Evolutionary conservation across 2,797 vertebrate genomes (phyloP).

Genomic region (Halcyon smyrnensis): DNA sequence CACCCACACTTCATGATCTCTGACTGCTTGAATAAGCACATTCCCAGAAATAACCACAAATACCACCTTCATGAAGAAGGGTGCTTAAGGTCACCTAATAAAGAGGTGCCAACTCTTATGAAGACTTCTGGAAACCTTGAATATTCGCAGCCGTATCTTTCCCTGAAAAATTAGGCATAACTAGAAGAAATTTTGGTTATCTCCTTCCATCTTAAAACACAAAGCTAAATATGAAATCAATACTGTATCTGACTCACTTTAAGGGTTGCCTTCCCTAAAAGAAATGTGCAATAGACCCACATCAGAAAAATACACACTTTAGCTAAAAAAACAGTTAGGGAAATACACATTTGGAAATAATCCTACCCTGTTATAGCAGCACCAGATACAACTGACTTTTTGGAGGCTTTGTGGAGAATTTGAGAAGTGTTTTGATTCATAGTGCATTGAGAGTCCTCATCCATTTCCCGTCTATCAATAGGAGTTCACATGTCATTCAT

Average conservation of each 20-base stretch:
- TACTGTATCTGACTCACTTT: background rate
- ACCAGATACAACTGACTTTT: background rate
- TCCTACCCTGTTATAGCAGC: background rate
- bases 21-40: background rate
- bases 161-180: background rate
- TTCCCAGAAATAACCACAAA: background rate
- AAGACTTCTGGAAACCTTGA: background rate
- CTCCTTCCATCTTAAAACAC: background rate
- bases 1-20: background rate
- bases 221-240: background rate
- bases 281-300: background rate
- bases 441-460: background rate
- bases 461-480: background rate
- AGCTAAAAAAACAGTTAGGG: background rate
- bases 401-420: background rate
- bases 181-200: background rate
- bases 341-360: background rate
- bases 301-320: background rate
- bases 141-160: background rate
- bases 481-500: fast-evolving
- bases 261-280: background rate
- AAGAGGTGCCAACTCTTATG: background rate
- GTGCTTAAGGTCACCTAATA: background rate
- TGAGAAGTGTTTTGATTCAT: background rate
- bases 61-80: background rate